phyloP scores from a whole-genome alignment of 2,888 invertebrate genomes.

The Noctua pronuba region DNA sequence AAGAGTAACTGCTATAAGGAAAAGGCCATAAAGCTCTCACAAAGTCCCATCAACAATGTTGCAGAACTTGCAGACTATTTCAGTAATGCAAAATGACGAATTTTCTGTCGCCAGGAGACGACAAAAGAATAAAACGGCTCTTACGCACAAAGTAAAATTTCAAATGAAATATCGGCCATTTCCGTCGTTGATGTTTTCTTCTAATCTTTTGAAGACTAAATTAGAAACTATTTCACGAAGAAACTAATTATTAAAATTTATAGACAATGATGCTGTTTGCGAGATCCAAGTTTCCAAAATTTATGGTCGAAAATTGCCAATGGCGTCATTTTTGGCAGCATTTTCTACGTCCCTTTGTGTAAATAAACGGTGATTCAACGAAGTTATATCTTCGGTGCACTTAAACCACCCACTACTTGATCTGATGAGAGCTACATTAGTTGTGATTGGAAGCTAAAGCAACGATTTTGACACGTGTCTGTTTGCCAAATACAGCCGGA shows the following conservation, averaged over 20 bases:
- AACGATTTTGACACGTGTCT: constrained; percentile 37
- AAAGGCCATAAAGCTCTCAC: constrained; percentile 51
- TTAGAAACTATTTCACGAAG: constrained; percentile 48
- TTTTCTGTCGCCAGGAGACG: constrained; percentile 49
- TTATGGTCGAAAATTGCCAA: constrained; percentile 23
- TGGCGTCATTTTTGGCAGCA: constrained; percentile 20
- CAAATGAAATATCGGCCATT: constrained; percentile 56
- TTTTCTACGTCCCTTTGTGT: constrained; percentile 10
- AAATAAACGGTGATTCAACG: constrained; percentile 13
- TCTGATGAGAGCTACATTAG: constrained; percentile 25
- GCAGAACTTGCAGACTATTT: constrained; percentile 65
- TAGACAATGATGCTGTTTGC: constrained; percentile 22
- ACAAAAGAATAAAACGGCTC: constrained; percentile 55
- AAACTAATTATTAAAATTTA: constrained; percentile 40
- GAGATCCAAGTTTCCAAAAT: constrained; percentile 30
- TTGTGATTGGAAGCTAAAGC: constrained; percentile 32
- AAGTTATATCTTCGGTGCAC: constrained; percentile 6
- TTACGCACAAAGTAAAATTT: constrained; percentile 61
- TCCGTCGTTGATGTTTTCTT: constrained; percentile 54
- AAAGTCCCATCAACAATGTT: constrained; percentile 66
- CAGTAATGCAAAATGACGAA: constrained; percentile 61
- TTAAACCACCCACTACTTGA: background rate
- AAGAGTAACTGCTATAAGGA: constrained; percentile 56
- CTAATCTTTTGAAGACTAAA: constrained; percentile 61
- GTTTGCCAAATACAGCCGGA: constrained; percentile 51